A percentile compares a stretch with the other conserved stretches of the same genome.
Conservation (phyloP, 2,797 vertebrate species). For the Sebastes matsubarae region DNA sequence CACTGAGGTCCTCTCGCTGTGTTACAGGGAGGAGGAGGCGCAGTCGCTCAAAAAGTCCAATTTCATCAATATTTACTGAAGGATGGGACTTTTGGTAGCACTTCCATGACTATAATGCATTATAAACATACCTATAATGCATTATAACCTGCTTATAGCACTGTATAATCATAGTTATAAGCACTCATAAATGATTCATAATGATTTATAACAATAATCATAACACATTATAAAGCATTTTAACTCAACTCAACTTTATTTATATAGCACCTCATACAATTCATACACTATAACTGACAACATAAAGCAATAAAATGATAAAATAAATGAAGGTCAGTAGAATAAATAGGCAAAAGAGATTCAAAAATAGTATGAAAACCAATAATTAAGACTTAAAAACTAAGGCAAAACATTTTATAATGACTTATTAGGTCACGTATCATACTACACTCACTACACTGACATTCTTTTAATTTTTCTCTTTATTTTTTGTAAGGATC, state of each 20-base stretch:
- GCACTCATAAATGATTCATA: neutral
- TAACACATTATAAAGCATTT: neutral
- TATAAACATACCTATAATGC: no score
- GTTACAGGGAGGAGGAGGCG: constrained; percentile 3
- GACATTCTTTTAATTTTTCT: rapidly evolving
- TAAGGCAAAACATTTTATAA: neutral
- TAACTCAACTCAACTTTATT: no score
- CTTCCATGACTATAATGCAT: neutral
- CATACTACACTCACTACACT: neutral
- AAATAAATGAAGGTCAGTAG: no score
- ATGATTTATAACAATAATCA: neutral
- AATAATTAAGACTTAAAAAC: no score
- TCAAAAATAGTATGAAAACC: rapidly evolving
- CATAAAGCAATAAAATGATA: no score
- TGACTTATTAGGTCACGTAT: neutral
- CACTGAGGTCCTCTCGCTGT: constrained; percentile 22
- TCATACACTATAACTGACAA: no score
- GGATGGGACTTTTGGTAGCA: neutral
- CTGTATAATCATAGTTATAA: neutral
- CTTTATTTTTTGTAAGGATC: no score
- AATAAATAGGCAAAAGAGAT: no score
- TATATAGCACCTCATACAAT: no score
- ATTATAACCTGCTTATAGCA: neutral
- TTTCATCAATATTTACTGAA: constrained; percentile 12
- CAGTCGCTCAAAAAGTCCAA: constrained; percentile 1